Conservation (phyloP, 2,797 vertebrate genomes). For the Megaceryle alcyon region DNA sequence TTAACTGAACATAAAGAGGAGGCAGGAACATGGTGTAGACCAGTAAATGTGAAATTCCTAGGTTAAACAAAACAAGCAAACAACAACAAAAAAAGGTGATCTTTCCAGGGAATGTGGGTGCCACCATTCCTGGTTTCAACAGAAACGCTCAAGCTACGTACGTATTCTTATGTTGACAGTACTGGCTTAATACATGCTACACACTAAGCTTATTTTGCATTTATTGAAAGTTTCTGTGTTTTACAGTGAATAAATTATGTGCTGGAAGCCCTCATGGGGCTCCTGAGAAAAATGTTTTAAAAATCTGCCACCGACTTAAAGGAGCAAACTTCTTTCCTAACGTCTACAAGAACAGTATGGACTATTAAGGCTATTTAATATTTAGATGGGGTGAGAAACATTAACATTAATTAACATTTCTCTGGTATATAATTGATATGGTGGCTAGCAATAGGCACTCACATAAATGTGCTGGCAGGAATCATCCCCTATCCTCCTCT, state of each 20-base stretch:
- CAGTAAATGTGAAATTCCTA: neutral
- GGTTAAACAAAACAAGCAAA: neutral
- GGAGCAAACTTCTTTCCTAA: neutral
- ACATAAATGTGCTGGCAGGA: neutral
- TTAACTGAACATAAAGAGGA: constrained; percentile 4
- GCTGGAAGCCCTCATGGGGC: neutral
- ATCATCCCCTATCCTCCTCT: neutral
- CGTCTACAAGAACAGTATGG: neutral
- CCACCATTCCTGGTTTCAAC: neutral
- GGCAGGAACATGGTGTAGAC: neutral
- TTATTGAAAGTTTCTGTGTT: neutral
- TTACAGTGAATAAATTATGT: neutral
- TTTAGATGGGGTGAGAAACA: neutral
- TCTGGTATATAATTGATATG: neutral
- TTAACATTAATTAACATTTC: neutral
- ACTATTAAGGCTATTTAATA: neutral
- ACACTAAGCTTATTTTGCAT: neutral
- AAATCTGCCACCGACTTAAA: neutral
- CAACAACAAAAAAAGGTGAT: neutral
- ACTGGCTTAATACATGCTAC: neutral
- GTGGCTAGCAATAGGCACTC: neutral
- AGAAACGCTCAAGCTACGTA: neutral
- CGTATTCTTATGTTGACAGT: neutral
- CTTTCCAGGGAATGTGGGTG: neutral
- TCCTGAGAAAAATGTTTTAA: neutral